A percentile compares a stretch with the other conserved stretches of the same genome.
These are phyloP conservation scores for Adelosebastes latens DNA, from an alignment of 2,797 vertebrate species.

Conservation along the genomic window DNA sequence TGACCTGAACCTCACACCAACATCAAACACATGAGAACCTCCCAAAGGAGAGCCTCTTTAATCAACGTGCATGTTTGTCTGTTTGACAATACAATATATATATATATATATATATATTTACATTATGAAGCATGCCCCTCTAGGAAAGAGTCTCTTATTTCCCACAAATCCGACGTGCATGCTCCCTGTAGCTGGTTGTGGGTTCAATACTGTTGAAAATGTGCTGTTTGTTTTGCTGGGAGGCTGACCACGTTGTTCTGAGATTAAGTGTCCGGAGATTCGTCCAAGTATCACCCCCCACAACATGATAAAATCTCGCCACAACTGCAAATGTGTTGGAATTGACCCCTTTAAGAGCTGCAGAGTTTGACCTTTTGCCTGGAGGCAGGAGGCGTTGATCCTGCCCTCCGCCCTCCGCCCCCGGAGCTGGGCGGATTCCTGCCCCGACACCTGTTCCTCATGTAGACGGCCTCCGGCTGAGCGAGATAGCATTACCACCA, in stretches of 20 bases:
- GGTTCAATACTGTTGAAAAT: neutral
- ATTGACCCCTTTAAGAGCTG: neutral
- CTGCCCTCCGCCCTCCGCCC: neutral
- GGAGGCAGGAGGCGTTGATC: neutral
- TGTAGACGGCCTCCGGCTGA: neutral
- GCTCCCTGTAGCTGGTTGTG: neutral
- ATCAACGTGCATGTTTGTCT: neutral
- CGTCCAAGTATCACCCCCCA: neutral
- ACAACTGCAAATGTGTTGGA: neutral
- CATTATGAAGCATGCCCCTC: neutral
- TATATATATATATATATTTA: too few species aligned
- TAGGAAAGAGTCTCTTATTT: neutral
- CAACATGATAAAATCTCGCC: slow-evolving; percentile 9
- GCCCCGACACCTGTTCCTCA: neutral
- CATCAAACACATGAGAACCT: neutral
- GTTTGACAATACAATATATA: neutral
- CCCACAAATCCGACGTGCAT: neutral
- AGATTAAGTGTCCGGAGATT: slow-evolving; percentile 13
- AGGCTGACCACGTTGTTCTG: neutral
- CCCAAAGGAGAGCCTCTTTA: neutral
- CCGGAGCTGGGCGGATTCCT: neutral
- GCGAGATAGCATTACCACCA: neutral
- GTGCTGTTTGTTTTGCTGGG: neutral
- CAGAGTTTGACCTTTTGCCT: neutral
- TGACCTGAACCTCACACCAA: neutral